A percentile compares a stretch with the other conserved stretches of the same genome.
phyloP scores from a whole-genome alignment of 2,888 invertebrate species.

The Calameuta idolon region DNA sequence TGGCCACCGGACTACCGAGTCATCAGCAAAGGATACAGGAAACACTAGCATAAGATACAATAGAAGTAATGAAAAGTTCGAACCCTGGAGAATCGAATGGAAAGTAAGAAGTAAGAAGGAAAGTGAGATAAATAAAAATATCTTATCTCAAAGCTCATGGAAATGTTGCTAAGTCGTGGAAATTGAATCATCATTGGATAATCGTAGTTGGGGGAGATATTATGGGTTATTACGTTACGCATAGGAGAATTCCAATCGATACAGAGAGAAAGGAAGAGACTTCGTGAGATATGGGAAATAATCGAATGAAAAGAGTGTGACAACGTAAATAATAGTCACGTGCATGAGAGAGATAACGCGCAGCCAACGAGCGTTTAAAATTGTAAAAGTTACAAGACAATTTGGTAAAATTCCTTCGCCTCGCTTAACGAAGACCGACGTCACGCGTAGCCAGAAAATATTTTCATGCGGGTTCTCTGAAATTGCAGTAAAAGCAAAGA shows the following conservation, averaged over 20 bases:
- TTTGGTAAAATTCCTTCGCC: neutral
- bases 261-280: no score
- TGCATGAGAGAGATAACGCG: no score
- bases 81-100: neutral
- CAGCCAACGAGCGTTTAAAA: no score
- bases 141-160: neutral
- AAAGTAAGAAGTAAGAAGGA: conserved; percentile 6
- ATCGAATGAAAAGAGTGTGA: no score
- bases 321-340: no score
- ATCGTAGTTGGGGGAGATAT: neutral
- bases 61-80: neutral
- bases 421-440: neutral
- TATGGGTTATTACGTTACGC: no score
- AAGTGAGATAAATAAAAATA: neutral
- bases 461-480: neutral
- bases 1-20: neutral
- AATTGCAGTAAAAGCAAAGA: neutral
- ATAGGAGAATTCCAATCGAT: no score
- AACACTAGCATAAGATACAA: neutral
- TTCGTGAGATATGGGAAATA: no score
- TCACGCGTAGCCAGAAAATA: neutral
- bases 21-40: neutral
- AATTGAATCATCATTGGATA: neutral
- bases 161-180: neutral
- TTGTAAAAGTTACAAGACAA: no score